Conservation (phyloP, 2,113 vertebrate species). For the Sorex araneus region DNA sequence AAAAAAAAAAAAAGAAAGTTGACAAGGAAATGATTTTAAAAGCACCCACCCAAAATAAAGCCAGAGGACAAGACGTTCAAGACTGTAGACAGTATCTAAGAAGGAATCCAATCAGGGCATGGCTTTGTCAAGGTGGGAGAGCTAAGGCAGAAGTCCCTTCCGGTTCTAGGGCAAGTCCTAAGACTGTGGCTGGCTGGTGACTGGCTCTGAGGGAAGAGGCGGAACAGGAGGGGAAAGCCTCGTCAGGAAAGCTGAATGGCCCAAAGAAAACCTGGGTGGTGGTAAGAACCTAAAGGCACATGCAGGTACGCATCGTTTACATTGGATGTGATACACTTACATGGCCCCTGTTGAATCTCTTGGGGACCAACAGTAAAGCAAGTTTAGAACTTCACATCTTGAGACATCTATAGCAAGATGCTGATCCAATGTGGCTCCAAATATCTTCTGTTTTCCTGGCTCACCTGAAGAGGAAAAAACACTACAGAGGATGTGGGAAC, state of each 20-base stretch:
- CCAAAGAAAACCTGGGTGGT: constrained; percentile 76
- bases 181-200: background rate
- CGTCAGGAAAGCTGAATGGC: constrained; percentile 61
- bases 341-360: constrained; percentile 87
- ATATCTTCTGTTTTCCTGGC: constrained; percentile 87
- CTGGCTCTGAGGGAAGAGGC: background rate
- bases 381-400: constrained; percentile 88
- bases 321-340: constrained; percentile 86
- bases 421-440: constrained; percentile 84
- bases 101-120: constrained; percentile 66
- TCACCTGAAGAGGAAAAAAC: constrained; percentile 88
- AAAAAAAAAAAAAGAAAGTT: constrained; percentile 8
- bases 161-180: constrained; percentile 5
- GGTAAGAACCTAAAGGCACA: constrained; percentile 82
- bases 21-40: constrained; percentile 58
- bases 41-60: constrained; percentile 55
- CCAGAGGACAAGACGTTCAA: constrained; percentile 67
- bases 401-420: constrained; percentile 88
- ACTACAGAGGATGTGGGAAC: constrained; percentile 88
- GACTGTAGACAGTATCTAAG: constrained; percentile 47
- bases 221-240: constrained; percentile 70
- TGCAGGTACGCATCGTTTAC: constrained; percentile 85
- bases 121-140: constrained; percentile 57
- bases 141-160: constrained; percentile 27
- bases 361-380: constrained; percentile 88